Conservation (phyloP, 37 sponge, comb jelly and placozoan species). For the Beroe ovata region DNA sequence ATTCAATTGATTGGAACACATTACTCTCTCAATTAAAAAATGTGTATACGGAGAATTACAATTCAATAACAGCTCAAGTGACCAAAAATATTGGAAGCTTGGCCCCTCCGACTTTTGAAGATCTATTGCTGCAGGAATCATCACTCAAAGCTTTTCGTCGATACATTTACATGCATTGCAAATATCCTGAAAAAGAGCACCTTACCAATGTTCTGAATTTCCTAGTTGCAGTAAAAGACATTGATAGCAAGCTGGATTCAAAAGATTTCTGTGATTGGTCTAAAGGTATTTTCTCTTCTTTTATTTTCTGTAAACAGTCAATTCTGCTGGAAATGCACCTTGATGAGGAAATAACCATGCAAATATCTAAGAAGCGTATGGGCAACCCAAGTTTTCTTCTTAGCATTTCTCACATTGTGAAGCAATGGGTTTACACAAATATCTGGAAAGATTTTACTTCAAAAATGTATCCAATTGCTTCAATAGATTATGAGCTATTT, state of each 20-base stretch:
- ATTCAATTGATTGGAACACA: neutral
- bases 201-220: constrained; percentile 17
- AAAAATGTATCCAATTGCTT: constrained; percentile 2
- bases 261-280: constrained; percentile 25
- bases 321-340: constrained; percentile 16
- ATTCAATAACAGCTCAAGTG: neutral
- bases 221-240: neutral
- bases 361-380: neutral
- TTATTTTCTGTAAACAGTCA: constrained; percentile 18
- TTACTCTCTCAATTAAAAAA: neutral
- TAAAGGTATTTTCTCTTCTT: neutral
- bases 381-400: constrained; percentile 32
- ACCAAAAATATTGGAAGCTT: constrained; percentile 2
- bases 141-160: constrained; percentile 3
- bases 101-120: constrained; percentile 33
- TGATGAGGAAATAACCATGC: neutral
- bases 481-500: neutral
- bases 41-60: neutral
- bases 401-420: neutral
- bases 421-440: constrained; percentile 49
- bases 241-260: constrained; percentile 1
- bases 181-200: constrained; percentile 38
- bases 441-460: constrained; percentile 19
- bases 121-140: constrained; percentile 16
- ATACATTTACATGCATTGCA: neutral